Conservation (phyloP, 2,113 vertebrate genomes). For the Urocynchramus pylzowi region DNA sequence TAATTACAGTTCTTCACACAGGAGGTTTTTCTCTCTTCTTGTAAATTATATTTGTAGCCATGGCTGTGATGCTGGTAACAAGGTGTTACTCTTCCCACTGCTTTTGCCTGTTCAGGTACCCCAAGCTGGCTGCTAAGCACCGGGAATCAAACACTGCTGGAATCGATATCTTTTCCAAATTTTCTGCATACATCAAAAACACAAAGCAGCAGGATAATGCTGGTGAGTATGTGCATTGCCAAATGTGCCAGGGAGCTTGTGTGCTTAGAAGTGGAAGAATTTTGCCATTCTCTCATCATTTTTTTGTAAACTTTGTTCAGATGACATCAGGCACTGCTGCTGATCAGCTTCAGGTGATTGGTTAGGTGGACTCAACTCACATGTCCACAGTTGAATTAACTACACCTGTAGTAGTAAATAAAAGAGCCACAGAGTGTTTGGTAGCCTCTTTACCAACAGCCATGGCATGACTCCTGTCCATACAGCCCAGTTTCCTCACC, state of each 20-base stretch:
- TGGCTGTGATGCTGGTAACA: neutral
- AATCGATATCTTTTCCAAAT: constrained; percentile 92
- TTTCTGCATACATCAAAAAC: constrained; percentile 95
- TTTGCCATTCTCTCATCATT: neutral
- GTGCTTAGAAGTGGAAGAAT: neutral
- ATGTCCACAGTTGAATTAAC: neutral
- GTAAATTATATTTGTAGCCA: neutral
- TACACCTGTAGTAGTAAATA: neutral
- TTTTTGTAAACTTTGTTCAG: neutral
- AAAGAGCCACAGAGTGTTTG: neutral
- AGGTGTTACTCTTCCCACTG: neutral
- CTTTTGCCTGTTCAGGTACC: constrained; percentile 78
- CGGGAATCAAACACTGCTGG: constrained; percentile 89
- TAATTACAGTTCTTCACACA: neutral
- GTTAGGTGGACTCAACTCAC: neutral
- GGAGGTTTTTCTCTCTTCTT: neutral
- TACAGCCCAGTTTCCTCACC: neutral
- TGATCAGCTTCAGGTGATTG: neutral
- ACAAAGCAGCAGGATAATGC: constrained; percentile 83
- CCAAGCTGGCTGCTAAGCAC: constrained; percentile 86
- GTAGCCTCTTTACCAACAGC: neutral
- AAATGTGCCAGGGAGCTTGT: neutral
- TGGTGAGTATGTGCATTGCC: constrained; percentile 64
- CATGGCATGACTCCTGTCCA: neutral
- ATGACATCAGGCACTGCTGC: neutral